Percentiles rank a stretch among this genome's conserved stretches.
Evolutionary conservation across 37 sponge, comb jelly and placozoan species (phyloP).

Genomic region (Chondrosia reniformis): DNA sequence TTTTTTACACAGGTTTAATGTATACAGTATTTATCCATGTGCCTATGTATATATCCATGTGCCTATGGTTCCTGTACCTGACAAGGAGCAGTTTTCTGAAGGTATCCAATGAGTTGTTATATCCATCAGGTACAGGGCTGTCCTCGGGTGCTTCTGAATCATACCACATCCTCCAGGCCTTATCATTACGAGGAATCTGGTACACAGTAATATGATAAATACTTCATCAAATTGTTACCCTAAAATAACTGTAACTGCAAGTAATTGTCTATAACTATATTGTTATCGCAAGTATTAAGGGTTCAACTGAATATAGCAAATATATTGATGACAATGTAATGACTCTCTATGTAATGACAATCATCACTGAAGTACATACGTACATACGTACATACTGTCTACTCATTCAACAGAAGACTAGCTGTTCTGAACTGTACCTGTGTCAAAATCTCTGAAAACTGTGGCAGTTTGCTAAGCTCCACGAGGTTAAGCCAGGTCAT

Average conservation of each 20-base stretch:
- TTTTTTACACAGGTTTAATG: no score
- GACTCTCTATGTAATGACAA: not conserved
- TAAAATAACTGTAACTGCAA: no score
- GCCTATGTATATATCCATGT: no score
- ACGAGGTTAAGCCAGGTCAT: slow-evolving; percentile 99
- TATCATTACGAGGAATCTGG: slow-evolving; percentile 91
- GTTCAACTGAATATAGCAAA: no score
- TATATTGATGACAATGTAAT: not conserved
- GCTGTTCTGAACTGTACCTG: slow-evolving; percentile 45
- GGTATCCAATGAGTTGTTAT: slow-evolving; percentile 89
- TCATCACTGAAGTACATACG: not conserved
- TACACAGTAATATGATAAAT: not conserved
- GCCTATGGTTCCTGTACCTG: not conserved
- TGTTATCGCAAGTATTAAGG: no score
- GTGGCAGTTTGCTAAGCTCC: slow-evolving; percentile 91
- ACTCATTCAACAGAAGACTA: not conserved
- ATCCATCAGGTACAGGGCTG: slow-evolving; percentile 89
- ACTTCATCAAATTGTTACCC: not conserved
- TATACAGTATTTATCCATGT: no score
- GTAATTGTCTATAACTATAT: no score
- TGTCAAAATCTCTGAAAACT: slow-evolving; percentile 84
- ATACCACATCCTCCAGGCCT: slow-evolving; percentile 96
- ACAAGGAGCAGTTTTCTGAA: slow-evolving; percentile 92
- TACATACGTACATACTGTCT: not conserved
- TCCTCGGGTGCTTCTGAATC: slow-evolving; percentile 98